Percentiles rank a stretch among this genome's conserved stretches.
These are phyloP conservation scores for Sebastes vulpes DNA, from an alignment of 2,797 vertebrate species.

Conservation along the genomic window DNA sequence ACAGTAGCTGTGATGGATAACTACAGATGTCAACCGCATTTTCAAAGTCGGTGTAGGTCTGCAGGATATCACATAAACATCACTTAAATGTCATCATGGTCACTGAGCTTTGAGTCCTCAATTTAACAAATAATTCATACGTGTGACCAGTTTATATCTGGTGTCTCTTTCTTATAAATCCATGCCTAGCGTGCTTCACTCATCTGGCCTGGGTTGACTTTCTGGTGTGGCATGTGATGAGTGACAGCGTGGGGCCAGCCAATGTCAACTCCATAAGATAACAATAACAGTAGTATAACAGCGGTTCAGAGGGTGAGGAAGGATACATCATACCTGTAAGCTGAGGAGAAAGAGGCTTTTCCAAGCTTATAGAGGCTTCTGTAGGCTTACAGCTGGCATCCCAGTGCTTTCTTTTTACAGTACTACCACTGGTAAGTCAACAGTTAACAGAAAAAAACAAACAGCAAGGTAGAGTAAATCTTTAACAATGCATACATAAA, in stretches of 20 bases:
- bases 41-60: not conserved
- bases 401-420: slow-evolving; percentile 17
- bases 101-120: not conserved
- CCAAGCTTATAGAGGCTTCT: slow-evolving; percentile 39
- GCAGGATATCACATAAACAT: not conserved
- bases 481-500: slow-evolving; percentile 29
- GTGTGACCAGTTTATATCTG: not conserved
- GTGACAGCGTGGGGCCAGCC: slow-evolving; percentile 14
- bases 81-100: not conserved
- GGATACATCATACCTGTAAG: slow-evolving; percentile 45
- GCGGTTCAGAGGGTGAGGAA: slow-evolving; percentile 6
- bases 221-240: slow-evolving; percentile 27
- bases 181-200: not conserved
- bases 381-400: slow-evolving; percentile 35
- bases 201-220: slow-evolving; percentile 1
- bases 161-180: not conserved
- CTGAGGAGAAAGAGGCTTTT: slow-evolving; percentile 45
- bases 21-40: not conserved
- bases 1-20: not conserved
- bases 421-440: slow-evolving; percentile 18
- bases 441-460: slow-evolving; percentile 39
- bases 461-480: slow-evolving; percentile 26
- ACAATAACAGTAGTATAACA: slow-evolving; percentile 39
- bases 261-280: slow-evolving; percentile 26
- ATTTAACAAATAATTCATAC: not conserved